Evolutionary conservation across 2,888 invertebrate species (phyloP), one percentile per base, ranked within the genome.

Genomic region (Lissocephala sabroskyi): DNA sequence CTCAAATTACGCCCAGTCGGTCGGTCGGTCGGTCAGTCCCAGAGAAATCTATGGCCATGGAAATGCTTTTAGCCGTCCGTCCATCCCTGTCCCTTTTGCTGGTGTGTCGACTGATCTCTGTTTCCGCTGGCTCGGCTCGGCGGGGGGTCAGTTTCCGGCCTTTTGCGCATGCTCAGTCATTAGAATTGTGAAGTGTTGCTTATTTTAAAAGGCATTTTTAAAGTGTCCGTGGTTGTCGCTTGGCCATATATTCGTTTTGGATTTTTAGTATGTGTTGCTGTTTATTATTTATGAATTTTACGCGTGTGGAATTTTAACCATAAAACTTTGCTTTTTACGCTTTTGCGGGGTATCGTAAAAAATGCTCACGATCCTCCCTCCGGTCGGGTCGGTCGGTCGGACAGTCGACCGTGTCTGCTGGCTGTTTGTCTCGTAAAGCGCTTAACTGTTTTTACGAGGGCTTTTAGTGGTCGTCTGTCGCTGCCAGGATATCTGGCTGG

Each of bases 251-350:
- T n/a, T 56, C 47, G 52, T 52, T 61, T 65, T 64, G 54, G 56
- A 60, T 65, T 65, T 74, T 70, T 54, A 70, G 57, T 65, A 74
- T 74, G 78, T 77, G 78, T 70, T 62, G 61, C 66, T 51, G 62
- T 62, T 77, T 66, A 70, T 77, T 68, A 68, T 68, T 77, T 78
- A 77, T 59, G 75, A 57, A 65, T 74, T 54, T 56, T 74, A 68
- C 71, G 78, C 75, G 63, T 56, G 32, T 55, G 53, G 71, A 65
- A 68, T 68, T 62, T 74, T 55, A 53, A 70, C 51, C 78, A 68
- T 68, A 77, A 68, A 68, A 65, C 52, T 59, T 59, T 33, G 59
- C 62, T 74, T 77, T 77, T 68, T 62, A 74, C 75, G 57, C 61
- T 40, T 53, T 61, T 49, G 55, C 71, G n/a, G n/a, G n/a, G n/a